Conservation (phyloP, 2,113 vertebrate genomes). For the Fulmarus glacialis region DNA sequence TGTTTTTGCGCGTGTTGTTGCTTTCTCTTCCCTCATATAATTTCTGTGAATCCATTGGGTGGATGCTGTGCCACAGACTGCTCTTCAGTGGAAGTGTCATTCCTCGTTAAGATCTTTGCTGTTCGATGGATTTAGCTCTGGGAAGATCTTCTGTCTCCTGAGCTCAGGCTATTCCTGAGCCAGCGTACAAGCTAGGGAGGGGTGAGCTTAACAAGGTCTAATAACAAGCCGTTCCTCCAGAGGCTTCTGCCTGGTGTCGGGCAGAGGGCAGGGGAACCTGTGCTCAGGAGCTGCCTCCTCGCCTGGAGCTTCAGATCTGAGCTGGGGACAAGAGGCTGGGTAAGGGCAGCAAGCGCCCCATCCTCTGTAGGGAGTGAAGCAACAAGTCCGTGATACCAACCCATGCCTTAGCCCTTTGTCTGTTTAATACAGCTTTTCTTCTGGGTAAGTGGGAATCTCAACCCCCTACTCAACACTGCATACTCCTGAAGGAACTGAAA, state of each 20-base stretch:
- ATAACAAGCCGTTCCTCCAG: neutral
- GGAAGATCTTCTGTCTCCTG: neutral
- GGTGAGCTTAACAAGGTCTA: neutral
- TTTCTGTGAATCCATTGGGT: neutral
- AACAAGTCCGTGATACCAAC: neutral
- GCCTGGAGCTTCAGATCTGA: neutral
- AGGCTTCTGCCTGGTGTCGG: neutral
- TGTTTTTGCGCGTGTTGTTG: neutral
- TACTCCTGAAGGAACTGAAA: neutral
- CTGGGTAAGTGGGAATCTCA: neutral
- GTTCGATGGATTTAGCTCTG: constrained; percentile 9
- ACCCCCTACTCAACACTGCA: accelerated
- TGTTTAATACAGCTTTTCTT: neutral
- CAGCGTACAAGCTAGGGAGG: neutral
- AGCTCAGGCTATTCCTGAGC: neutral
- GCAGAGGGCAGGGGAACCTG: accelerated
- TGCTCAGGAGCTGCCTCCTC: neutral
- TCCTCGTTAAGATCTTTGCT: constrained; percentile 16
- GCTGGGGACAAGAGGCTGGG: neutral
- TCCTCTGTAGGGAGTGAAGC: neutral
- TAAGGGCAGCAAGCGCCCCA: neutral
- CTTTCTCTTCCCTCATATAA: neutral
- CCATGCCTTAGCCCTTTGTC: accelerated
- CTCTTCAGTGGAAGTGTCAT: neutral
- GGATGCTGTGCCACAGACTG: constrained; percentile 7